Percentiles rank a stretch among this genome's conserved stretches.
phyloP scores from a whole-genome alignment of 2,113 vertebrate genomes.

The Noctilio leporinus region DNA sequence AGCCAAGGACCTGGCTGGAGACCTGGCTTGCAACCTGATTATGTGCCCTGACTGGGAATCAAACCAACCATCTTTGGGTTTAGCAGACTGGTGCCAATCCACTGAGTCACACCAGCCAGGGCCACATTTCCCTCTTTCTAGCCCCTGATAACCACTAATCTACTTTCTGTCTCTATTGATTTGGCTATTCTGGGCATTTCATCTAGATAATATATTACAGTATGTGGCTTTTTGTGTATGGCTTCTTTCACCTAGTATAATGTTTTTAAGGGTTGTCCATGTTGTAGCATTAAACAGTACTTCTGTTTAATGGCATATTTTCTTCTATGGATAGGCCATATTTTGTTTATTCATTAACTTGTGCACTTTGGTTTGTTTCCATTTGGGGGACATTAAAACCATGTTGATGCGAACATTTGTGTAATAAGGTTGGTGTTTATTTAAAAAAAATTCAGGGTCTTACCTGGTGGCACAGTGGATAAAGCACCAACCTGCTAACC shows the following conservation, averaged over 20 bases:
- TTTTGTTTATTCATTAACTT: neutral
- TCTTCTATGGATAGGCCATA: neutral
- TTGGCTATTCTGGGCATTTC: neutral
- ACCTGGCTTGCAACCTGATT: too few relatives aligned
- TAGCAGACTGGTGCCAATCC: too few relatives aligned
- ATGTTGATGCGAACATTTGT: neutral
- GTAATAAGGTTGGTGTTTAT: neutral
- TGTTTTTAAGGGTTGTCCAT: neutral
- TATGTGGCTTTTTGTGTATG: neutral
- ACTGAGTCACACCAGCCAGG: too few relatives aligned
- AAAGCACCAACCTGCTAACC: too few relatives aligned
- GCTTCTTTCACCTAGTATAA: neutral
- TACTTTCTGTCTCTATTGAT: neutral
- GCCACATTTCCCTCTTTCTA: neutral
- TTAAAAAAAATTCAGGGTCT: too few relatives aligned
- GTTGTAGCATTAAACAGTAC: neutral
- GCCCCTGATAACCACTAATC: neutral
- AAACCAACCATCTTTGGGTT: too few relatives aligned
- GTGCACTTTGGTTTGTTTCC: neutral
- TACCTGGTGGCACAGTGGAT: too few relatives aligned
- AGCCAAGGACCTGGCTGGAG: too few relatives aligned
- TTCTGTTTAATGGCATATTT: neutral
- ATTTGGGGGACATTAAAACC: neutral
- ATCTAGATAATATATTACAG: neutral
- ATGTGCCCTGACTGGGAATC: too few relatives aligned